Evolutionary conservation across 2,797 vertebrate species (phyloP).

Genomic region (Sebastes taczanowskii): DNA sequence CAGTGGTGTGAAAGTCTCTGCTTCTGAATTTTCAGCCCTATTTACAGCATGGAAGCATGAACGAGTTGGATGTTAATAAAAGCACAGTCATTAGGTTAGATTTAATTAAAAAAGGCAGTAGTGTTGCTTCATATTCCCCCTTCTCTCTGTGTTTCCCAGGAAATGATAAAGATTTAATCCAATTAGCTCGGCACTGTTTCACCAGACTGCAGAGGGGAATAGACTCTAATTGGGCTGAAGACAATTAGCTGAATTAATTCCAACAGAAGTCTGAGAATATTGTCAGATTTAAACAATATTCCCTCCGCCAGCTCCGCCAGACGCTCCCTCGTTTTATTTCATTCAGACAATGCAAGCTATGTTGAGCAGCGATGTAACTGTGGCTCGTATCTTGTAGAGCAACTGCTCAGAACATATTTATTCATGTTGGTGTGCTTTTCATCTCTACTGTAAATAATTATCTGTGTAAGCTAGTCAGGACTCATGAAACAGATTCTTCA

Average conservation of each 20-base stretch:
- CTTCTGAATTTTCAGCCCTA: conserved; percentile 50
- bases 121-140: conserved; percentile 75
- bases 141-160: conserved; percentile 76
- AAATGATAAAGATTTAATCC: conserved; percentile 89
- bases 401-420: conserved; percentile 68
- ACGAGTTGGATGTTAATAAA: conserved; percentile 74
- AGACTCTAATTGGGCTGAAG: conserved; percentile 87
- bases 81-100: conserved; percentile 77
- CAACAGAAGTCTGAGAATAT: conserved; percentile 83
- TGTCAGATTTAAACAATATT: conserved; percentile 81
- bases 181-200: conserved; percentile 85
- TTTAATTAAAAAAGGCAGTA: conserved; percentile 80
- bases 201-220: conserved; percentile 82
- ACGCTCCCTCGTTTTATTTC: conserved; percentile 71
- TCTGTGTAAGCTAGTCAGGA: conserved; percentile 43
- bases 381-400: conserved; percentile 65
- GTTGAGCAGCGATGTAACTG: conserved; percentile 68
- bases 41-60: conserved; percentile 62
- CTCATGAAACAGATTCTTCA: conserved; percentile 16
- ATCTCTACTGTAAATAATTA: conserved; percentile 63
- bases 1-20: conserved; percentile 43
- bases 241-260: conserved; percentile 88
- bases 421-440: conserved; percentile 62
- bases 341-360: conserved; percentile 65
- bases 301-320: conserved; percentile 66